Evolutionary conservation across 2,888 invertebrate genomes (phyloP).

Genomic region (Cabera pusaria): DNA sequence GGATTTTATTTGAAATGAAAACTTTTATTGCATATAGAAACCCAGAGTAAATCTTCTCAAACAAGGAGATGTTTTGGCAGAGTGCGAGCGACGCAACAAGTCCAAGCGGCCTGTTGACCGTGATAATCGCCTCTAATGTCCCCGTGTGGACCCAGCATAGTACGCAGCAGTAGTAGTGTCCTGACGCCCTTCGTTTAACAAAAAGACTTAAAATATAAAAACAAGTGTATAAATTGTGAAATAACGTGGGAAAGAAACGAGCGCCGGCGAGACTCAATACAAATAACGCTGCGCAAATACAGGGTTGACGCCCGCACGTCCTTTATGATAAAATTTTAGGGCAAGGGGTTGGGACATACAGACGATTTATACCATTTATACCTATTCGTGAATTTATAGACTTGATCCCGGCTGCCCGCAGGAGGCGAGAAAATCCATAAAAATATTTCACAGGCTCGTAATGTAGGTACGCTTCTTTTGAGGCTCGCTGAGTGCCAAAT

Average conservation of each 20-base stretch:
- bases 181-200: not conserved
- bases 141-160: too few species aligned
- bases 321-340: conserved; percentile 33
- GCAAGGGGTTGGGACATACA: conserved; percentile 13
- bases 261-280: conserved; percentile 20
- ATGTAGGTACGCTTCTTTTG: conserved; percentile 22
- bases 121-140: not conserved
- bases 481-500: conserved; percentile 10
- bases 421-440: conserved; percentile 26
- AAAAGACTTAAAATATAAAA: conserved; percentile 18
- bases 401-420: conserved; percentile 24
- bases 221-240: conserved; percentile 27
- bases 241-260: conserved; percentile 20
- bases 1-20: too few species aligned
- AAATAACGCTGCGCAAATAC: conserved; percentile 32
- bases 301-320: conserved; percentile 36
- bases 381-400: conserved; percentile 36
- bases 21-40: too few species aligned
- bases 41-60: too few species aligned
- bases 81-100: conserved; percentile 21
- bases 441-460: conserved; percentile 33
- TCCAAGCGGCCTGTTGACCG: conserved; percentile 14
- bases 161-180: not conserved
- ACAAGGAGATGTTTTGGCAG: too few species aligned
- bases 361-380: conserved; percentile 31